phyloP scores from a whole-genome alignment of 2,113 vertebrate species.

The Blennius ocellaris region DNA sequence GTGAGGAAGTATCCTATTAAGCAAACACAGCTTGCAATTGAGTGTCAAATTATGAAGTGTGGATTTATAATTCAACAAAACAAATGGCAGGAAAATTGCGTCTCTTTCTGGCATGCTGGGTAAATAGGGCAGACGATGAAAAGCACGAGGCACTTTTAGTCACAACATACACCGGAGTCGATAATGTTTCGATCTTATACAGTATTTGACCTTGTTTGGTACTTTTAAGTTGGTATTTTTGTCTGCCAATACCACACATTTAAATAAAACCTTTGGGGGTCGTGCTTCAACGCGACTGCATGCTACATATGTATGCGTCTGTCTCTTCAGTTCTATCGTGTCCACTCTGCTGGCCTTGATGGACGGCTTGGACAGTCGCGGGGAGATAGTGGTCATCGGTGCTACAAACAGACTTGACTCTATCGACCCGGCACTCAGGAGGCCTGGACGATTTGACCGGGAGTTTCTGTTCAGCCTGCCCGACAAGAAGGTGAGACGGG shows the following conservation, averaged over 20 bases:
- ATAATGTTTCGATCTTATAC: slow-evolving; percentile 8
- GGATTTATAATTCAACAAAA: background rate
- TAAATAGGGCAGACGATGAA: background rate
- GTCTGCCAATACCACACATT: no score
- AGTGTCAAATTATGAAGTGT: slow-evolving; percentile 28
- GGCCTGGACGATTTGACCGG: slow-evolving; percentile 99
- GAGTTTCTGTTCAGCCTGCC: slow-evolving; percentile 99
- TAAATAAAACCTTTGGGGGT: no score
- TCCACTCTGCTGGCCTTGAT: slow-evolving; percentile 98
- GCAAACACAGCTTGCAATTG: slow-evolving; percentile 5
- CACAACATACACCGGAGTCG: background rate
- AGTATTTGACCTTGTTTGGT: background rate
- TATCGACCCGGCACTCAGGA: slow-evolving; percentile 99
- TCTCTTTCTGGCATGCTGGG: slow-evolving; percentile 6
- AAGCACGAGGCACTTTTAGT: background rate
- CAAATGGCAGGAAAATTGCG: background rate
- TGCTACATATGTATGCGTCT: background rate
- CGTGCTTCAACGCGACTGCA: background rate
- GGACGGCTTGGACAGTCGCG: slow-evolving; percentile 98
- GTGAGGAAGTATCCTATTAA: background rate
- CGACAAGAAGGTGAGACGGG: slow-evolving; percentile 90
- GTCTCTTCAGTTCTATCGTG: slow-evolving; percentile 91
- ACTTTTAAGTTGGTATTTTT: no score
- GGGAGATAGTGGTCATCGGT: slow-evolving; percentile 99
- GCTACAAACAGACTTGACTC: slow-evolving; percentile 99